Evolutionary conservation across 2,888 invertebrate genomes (phyloP).

Genomic region (Drosophila sordidapex): DNA sequence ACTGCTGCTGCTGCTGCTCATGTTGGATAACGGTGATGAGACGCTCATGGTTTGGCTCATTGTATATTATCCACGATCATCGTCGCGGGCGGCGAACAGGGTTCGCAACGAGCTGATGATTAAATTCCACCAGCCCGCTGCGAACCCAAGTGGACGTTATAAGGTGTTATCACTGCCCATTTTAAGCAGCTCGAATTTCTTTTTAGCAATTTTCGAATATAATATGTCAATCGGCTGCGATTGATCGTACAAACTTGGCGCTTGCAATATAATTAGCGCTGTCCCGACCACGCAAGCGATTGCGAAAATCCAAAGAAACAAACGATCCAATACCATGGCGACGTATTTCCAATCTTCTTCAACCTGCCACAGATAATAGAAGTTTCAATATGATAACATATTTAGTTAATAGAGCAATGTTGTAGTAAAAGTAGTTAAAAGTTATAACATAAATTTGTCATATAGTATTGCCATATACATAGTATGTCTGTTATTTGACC

Average conservation of each 20-base stretch:
- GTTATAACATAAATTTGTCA: background rate
- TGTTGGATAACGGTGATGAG: slow-evolving; percentile 65
- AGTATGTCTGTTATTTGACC: background rate
- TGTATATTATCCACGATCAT: slow-evolving; percentile 85
- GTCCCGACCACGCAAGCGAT: slow-evolving; percentile 96
- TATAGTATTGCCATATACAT: too few species aligned
- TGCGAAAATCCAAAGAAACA: slow-evolving; percentile 98
- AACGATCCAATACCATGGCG: slow-evolving; percentile 96
- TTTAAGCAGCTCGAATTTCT: slow-evolving; percentile 93
- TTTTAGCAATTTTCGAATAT: slow-evolving; percentile 96
- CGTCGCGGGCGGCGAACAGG: slow-evolving; percentile 89
- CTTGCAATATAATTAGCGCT: slow-evolving; percentile 93
- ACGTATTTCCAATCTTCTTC: slow-evolving; percentile 99
- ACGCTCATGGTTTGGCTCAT: slow-evolving; percentile 69
- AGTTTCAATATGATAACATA: background rate
- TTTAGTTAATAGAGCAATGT: background rate
- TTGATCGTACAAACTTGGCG: slow-evolving; percentile 96
- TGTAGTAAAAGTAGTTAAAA: background rate
- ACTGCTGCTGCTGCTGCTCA: slow-evolving; percentile 37
- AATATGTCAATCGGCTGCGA: slow-evolving; percentile 95
- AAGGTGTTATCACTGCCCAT: slow-evolving; percentile 89
- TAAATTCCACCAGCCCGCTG: slow-evolving; percentile 89
- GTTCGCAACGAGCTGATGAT: slow-evolving; percentile 88
- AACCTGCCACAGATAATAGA: slow-evolving; percentile 87
- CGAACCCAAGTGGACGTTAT: slow-evolving; percentile 86